Evolutionary conservation across 2,113 vertebrate species (phyloP).

Genomic region (Grammomys surdaster): DNA sequence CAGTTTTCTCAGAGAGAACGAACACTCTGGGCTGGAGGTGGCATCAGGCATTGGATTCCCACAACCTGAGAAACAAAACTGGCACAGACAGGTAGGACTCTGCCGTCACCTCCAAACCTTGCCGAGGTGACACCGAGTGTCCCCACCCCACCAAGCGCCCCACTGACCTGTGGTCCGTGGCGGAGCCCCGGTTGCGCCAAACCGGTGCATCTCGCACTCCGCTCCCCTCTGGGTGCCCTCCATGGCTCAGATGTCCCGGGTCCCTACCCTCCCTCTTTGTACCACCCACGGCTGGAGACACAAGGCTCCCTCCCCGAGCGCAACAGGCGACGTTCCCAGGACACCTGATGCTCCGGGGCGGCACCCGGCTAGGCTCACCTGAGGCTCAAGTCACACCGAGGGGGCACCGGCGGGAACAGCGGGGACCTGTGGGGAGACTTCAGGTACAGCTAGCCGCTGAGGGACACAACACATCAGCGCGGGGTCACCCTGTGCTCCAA

Average conservation of each 20-base stretch:
- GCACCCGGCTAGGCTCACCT: slow-evolving; percentile 45
- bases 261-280: not conserved
- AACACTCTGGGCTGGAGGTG: not conserved
- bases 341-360: slow-evolving; percentile 57
- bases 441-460: rapidly evolving
- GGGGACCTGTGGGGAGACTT: no score
- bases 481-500: not conserved
- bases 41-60: not conserved
- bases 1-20: not conserved
- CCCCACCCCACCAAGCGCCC: not conserved
- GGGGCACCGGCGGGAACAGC: not conserved
- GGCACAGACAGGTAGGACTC: not conserved
- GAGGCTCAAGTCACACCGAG: not conserved
- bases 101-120: not conserved
- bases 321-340: not conserved
- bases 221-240: slow-evolving; percentile 19
- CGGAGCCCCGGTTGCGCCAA: not conserved
- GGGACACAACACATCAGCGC: rapidly evolving
- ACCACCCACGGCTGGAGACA: not conserved
- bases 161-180: slow-evolving; percentile 59
- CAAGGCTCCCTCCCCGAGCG: not conserved
- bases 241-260: not conserved
- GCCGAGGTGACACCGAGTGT: no score
- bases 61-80: no score
- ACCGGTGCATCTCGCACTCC: slow-evolving; percentile 75